Conservation (phyloP, 1,140 invertebrate genomes). For the Epicauta chinensis region DNA sequence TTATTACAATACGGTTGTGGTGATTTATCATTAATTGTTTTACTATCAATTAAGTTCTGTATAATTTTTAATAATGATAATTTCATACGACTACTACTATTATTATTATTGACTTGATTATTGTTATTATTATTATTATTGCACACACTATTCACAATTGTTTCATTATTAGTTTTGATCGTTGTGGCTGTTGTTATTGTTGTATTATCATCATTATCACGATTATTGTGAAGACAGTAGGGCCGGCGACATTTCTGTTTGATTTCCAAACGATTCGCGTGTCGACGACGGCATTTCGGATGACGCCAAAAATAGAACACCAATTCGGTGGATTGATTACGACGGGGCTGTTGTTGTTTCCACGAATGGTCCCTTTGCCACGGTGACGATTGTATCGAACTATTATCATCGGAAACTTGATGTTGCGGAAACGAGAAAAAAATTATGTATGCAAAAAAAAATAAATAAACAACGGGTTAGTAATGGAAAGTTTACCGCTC, state of each 20-base stretch:
- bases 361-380: conserved; percentile 82
- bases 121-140: conserved; percentile 11
- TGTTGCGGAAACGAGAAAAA: background rate
- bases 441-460: background rate
- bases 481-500: conserved; percentile 51
- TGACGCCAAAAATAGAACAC: conserved; percentile 61
- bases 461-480: too few relatives aligned
- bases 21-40: conserved; percentile 25
- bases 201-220: conserved; percentile 4
- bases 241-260: conserved; percentile 41
- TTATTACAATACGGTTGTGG: too few relatives aligned
- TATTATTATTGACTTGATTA: too few relatives aligned
- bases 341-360: conserved; percentile 71
- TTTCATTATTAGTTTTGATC: conserved; percentile 5
- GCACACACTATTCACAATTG: conserved; percentile 12
- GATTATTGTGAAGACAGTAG: conserved; percentile 37
- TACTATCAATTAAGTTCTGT: conserved; percentile 44
- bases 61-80: conserved; percentile 40
- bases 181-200: conserved; percentile 12
- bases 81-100: conserved; percentile 6
- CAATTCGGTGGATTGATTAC: conserved; percentile 64
- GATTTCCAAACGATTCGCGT: conserved; percentile 45
- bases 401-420: conserved; percentile 80
- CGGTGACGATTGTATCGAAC: conserved; percentile 79
- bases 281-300: conserved; percentile 43